Percentiles rank a stretch among this genome's conserved stretches.
These are phyloP conservation scores for Netelia melanura DNA, from an alignment of 2,888 invertebrate genomes.

Conservation along the genomic window DNA sequence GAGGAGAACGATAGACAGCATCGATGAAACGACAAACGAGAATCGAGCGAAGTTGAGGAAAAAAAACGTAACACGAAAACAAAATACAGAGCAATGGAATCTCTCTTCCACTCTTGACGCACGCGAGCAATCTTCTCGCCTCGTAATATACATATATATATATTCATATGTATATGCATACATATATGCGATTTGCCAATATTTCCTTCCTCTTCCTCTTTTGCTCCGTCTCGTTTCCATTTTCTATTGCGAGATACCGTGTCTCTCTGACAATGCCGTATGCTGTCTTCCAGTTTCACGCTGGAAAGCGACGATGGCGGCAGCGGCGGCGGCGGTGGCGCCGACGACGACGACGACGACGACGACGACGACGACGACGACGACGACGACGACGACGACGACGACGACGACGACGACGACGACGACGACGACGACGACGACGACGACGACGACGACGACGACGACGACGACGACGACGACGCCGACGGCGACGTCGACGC, in stretches of 20 bases:
- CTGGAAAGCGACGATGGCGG: slow-evolving; percentile 19
- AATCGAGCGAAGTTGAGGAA: slow-evolving; percentile 48
- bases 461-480: slow-evolving; percentile 43
- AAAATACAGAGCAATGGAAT: slow-evolving; percentile 56
- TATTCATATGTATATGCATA: slow-evolving; percentile 64
- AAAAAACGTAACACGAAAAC: slow-evolving; percentile 35
- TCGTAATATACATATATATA: slow-evolving; percentile 69
- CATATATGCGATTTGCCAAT: slow-evolving; percentile 54
- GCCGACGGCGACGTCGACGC: slow-evolving; percentile 10
- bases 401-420: slow-evolving; percentile 20
- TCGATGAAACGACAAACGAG: slow-evolving; percentile 55
- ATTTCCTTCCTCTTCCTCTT: slow-evolving; percentile 11
- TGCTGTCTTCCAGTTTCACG: slow-evolving; percentile 25
- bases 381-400: background rate
- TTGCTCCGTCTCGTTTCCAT: slow-evolving; percentile 32
- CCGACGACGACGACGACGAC: slow-evolving; percentile 14
- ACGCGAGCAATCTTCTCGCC: slow-evolving; percentile 53
- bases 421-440: background rate
- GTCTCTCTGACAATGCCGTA: slow-evolving; percentile 54
- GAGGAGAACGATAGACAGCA: slow-evolving; percentile 21
- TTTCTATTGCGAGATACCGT: slow-evolving; percentile 58
- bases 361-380: slow-evolving; percentile 21
- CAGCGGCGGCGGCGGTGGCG: background rate
- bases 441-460: slow-evolving; percentile 28
- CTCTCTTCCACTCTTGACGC: slow-evolving; percentile 56